Conservation (phyloP, 2,888 invertebrate species). For the Lamellibrachia columna region DNA sequence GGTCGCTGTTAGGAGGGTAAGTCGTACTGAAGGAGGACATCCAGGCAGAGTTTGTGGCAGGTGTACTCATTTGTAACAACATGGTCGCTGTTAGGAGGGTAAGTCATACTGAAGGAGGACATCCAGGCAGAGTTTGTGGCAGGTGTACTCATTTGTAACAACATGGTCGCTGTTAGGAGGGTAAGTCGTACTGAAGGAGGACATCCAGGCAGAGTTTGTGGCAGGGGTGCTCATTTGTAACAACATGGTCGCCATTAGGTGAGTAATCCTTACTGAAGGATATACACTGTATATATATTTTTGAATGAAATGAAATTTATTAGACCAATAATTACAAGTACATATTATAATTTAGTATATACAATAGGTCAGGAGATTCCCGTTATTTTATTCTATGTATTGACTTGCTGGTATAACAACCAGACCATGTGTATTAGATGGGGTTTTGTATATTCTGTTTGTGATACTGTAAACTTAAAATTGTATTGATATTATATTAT, state of each 20-base stretch:
- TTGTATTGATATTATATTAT: neutral
- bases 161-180: slow-evolving; percentile 76
- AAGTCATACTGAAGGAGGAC: slow-evolving; percentile 69
- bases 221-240: slow-evolving; percentile 94
- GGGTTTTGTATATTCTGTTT: no score
- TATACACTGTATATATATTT: no score
- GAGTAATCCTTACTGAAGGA: no score
- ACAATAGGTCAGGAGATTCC: no score
- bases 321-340: no score
- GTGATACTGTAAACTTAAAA: neutral
- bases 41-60: slow-evolving; percentile 86
- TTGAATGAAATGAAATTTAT: no score
- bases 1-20: slow-evolving; percentile 71
- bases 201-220: slow-evolving; percentile 85
- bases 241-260: slow-evolving; percentile 77
- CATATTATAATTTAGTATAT: no score
- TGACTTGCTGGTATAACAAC: no score
- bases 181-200: slow-evolving; percentile 54
- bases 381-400: no score
- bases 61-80: slow-evolving; percentile 92
- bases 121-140: slow-evolving; percentile 87
- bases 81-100: slow-evolving; percentile 74
- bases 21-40: slow-evolving; percentile 69
- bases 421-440: no score
- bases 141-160: slow-evolving; percentile 93